These are phyloP conservation scores for Columba janthina DNA, from an alignment of 2,113 vertebrate genomes.

Conservation along the genomic window DNA sequence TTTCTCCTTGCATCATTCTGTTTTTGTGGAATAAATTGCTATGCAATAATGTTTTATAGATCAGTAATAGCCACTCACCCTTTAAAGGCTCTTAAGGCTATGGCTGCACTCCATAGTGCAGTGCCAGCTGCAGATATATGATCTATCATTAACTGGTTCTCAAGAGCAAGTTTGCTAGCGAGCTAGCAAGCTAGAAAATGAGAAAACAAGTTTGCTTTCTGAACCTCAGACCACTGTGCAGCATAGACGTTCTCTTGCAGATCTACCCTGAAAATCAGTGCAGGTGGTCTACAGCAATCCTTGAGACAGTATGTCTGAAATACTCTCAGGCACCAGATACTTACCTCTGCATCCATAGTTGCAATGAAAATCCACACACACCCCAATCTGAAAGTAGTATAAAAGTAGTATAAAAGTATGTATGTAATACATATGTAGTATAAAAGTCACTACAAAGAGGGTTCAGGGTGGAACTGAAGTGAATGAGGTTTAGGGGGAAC, in stretches of 20 bases:
- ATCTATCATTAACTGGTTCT: slow-evolving; percentile 14
- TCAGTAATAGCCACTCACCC: slow-evolving; percentile 28
- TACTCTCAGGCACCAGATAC: background rate
- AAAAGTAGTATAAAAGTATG: too few species aligned
- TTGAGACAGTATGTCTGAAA: background rate
- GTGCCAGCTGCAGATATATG: background rate
- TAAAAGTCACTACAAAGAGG: background rate
- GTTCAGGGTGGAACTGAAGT: background rate
- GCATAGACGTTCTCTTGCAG: background rate
- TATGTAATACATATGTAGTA: too few species aligned
- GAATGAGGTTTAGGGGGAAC: background rate
- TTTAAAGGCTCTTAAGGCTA: slow-evolving; percentile 32
- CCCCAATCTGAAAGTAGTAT: background rate
- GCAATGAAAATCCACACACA: accelerated
- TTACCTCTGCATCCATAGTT: background rate
- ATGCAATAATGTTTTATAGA: slow-evolving; percentile 36
- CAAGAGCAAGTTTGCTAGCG: background rate
- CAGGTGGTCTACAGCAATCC: background rate
- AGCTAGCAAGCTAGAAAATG: background rate
- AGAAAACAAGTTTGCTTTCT: background rate
- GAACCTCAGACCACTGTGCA: background rate
- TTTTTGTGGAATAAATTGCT: slow-evolving; percentile 37
- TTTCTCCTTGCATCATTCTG: background rate
- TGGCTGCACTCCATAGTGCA: background rate
- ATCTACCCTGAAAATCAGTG: background rate